Conservation (phyloP, 2,113 vertebrate species). For the Gavia stellata region DNA sequence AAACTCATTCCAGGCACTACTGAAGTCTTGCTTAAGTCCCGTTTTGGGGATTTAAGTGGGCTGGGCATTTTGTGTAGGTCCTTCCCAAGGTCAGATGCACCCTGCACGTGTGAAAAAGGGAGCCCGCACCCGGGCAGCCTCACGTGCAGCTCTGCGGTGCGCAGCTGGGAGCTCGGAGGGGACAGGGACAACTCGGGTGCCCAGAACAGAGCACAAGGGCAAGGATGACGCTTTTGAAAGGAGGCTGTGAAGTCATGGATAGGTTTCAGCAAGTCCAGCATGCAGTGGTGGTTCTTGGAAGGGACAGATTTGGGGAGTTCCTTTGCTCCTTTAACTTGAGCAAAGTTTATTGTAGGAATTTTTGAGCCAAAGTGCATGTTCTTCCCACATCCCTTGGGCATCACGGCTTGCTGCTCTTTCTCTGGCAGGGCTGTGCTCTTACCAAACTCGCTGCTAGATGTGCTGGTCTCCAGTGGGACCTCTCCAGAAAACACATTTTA, state of each 20-base stretch:
- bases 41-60: neutral
- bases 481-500: neutral
- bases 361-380: neutral
- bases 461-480: neutral
- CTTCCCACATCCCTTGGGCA: neutral
- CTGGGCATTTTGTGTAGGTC: neutral
- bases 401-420: neutral
- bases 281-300: neutral
- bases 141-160: neutral
- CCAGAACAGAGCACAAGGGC: neutral
- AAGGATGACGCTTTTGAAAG: neutral
- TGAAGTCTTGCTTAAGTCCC: neutral
- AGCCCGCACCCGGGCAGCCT: accelerated
- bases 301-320: neutral
- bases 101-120: neutral
- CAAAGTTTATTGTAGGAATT: neutral
- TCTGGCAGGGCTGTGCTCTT: neutral
- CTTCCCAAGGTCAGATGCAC: neutral
- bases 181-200: neutral
- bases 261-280: neutral
- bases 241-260: neutral
- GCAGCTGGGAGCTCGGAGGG: neutral
- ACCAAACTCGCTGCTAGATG: neutral
- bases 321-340: neutral
- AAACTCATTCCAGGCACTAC: constrained; percentile 13